Percentiles rank a stretch among this genome's conserved stretches.
These are phyloP conservation scores for Colostygia pectinataria DNA, from an alignment of 2,888 invertebrate species.

Conservation along the genomic window DNA sequence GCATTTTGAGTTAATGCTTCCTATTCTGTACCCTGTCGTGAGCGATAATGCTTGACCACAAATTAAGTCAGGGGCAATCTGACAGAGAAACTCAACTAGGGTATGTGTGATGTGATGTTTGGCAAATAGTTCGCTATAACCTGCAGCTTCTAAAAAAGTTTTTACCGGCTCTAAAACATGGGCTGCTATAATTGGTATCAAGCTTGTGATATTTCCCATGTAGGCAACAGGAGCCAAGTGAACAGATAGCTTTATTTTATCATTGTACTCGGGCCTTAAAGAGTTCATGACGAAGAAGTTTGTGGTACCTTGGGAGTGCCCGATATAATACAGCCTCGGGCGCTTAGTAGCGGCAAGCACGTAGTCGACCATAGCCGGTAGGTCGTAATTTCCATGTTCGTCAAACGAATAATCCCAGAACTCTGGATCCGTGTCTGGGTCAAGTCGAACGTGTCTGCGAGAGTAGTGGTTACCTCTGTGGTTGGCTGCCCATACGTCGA, in stretches of 20 bases:
- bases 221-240: constrained; percentile 76
- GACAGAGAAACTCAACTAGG: constrained; percentile 59
- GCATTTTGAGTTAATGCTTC: constrained; percentile 77
- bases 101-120: constrained; percentile 67
- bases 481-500: constrained; percentile 73
- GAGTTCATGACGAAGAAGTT: constrained; percentile 81
- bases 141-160: constrained; percentile 61
- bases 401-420: constrained; percentile 85
- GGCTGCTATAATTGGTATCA: constrained; percentile 45
- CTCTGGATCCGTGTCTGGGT: constrained; percentile 58
- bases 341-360: constrained; percentile 69
- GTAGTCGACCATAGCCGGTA: constrained; percentile 84
- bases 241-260: constrained; percentile 78
- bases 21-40: constrained; percentile 80
- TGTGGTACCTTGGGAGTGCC: constrained; percentile 88
- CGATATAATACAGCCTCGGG: constrained; percentile 84
- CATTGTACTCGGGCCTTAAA: constrained; percentile 81
- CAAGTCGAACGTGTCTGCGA: constrained; percentile 73
- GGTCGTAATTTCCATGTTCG: constrained; percentile 87
- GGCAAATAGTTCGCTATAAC: constrained; percentile 85
- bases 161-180: constrained; percentile 43
- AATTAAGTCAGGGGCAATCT: constrained; percentile 64
- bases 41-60: constrained; percentile 83
- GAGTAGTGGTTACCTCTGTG: constrained; percentile 85
- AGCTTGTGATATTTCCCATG: constrained; percentile 70